phyloP scores from a whole-genome alignment of 2,113 vertebrate genomes.

The Cryptotis parvus region DNA sequence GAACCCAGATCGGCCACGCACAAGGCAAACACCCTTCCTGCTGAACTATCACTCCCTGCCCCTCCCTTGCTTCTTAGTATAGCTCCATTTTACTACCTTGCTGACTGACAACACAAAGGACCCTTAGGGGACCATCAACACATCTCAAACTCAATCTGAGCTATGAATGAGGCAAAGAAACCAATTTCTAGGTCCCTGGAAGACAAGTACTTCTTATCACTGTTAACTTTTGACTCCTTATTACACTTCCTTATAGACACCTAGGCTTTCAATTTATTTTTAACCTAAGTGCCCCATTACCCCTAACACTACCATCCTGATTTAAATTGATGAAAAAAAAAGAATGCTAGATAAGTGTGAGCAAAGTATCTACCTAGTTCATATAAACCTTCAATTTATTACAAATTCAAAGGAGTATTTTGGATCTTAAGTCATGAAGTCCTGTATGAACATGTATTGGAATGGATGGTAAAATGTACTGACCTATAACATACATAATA shows the following conservation, averaged over 20 bases:
- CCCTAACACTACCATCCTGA: too few relatives aligned
- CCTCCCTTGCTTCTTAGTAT: constrained; percentile 4
- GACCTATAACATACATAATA: constrained; percentile 62
- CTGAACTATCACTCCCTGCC: too few relatives aligned
- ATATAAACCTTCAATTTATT: not conserved
- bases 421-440: constrained; percentile 37
- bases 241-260: constrained; percentile 13
- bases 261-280: constrained; percentile 58
- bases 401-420: constrained; percentile 54
- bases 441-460: constrained; percentile 59
- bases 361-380: not conserved
- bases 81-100: not conserved
- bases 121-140: not conserved
- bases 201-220: constrained; percentile 5
- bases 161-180: not conserved
- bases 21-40: too few relatives aligned
- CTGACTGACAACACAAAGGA: not conserved
- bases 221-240: constrained; percentile 28
- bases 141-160: constrained; percentile 9
- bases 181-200: not conserved
- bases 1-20: too few relatives aligned
- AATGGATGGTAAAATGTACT: constrained; percentile 63
- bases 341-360: too few relatives aligned
- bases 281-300: not conserved
- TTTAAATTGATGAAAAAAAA: too few relatives aligned